Conservation (phyloP, 2,797 vertebrate species). For the Rousettus madagascariensis region DNA sequence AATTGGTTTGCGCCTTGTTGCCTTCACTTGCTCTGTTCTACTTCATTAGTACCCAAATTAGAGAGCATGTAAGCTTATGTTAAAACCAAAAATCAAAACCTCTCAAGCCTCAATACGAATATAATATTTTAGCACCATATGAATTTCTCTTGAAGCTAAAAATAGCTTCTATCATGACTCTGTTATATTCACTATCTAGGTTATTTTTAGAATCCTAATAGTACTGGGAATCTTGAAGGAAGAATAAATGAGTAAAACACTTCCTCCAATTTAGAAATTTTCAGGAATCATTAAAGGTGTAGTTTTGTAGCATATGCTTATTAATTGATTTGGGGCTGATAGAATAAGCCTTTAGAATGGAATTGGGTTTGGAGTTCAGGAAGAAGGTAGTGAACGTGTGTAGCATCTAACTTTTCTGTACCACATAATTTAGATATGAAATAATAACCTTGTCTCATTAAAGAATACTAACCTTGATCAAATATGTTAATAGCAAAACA, state of each 20-base stretch:
- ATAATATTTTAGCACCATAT: conserved; percentile 8
- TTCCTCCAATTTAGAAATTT: background rate
- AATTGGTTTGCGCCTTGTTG: background rate
- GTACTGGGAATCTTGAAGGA: background rate
- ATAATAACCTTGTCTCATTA: background rate
- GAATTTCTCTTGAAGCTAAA: background rate
- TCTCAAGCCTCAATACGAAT: background rate
- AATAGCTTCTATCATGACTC: background rate
- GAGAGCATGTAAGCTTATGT: background rate
- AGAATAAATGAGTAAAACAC: conserved; percentile 9
- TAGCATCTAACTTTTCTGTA: conserved; percentile 8
- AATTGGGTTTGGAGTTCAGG: background rate
- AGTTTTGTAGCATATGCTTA: background rate
- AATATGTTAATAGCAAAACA: background rate
- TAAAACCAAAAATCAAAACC: background rate
- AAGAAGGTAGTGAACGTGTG: background rate
- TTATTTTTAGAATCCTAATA: background rate
- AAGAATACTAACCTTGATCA: background rate
- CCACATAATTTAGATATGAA: background rate
- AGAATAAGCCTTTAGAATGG: background rate
- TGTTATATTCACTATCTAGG: background rate
- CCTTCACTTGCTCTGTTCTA: background rate
- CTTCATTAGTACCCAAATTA: background rate
- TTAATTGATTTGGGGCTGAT: background rate
- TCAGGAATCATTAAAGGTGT: background rate